Evolutionary conservation across 2,888 invertebrate species (phyloP).

Genomic region (Eupithecia tripunctaria): DNA sequence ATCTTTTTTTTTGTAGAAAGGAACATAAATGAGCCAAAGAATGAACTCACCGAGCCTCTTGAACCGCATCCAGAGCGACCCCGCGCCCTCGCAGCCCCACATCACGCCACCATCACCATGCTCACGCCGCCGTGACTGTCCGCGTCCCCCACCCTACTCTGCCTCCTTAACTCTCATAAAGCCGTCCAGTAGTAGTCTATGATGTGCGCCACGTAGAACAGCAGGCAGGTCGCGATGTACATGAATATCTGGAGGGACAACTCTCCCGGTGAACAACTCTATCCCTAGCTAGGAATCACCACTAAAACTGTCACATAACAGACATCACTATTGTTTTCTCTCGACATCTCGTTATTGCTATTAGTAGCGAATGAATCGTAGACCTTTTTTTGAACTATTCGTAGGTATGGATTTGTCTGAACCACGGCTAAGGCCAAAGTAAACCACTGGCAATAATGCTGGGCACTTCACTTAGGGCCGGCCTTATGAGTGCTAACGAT

Average conservation of each 20-base stretch:
- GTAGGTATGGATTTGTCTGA: background rate
- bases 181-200: slow-evolving; percentile 77
- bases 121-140: slow-evolving; percentile 21
- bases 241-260: slow-evolving; percentile 64
- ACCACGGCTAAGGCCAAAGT: background rate
- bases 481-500: background rate
- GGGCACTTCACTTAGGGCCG: background rate
- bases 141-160: slow-evolving; percentile 17
- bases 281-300: background rate
- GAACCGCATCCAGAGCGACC: slow-evolving; percentile 49
- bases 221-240: slow-evolving; percentile 78
- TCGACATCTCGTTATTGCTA: background rate
- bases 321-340: background rate
- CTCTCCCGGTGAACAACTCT: background rate
- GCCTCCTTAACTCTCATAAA: slow-evolving; percentile 45
- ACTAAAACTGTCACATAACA: background rate
- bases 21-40: background rate
- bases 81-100: slow-evolving; percentile 43
- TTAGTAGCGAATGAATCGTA: background rate
- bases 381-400: background rate
- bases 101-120: slow-evolving; percentile 29
- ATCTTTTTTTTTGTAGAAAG: too few species aligned
- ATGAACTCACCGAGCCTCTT: slow-evolving; percentile 63
- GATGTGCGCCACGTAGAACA: slow-evolving; percentile 79
- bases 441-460: background rate